These are phyloP conservation scores for Rynchops niger DNA, from an alignment of 2,113 vertebrate genomes.

Conservation along the genomic window DNA sequence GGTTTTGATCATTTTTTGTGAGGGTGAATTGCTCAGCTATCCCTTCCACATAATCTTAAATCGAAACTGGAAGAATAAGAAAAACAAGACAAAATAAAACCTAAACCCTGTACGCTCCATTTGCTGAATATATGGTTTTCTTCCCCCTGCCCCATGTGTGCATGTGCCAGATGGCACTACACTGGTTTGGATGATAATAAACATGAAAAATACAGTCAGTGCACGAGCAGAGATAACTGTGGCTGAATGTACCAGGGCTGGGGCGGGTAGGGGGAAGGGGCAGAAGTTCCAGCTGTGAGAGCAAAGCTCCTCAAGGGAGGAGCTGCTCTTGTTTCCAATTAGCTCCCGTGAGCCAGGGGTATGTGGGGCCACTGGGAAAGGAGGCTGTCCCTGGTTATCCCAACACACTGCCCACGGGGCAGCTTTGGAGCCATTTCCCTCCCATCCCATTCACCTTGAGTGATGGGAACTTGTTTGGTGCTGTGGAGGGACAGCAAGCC, in stretches of 20 bases:
- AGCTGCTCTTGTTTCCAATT: background rate
- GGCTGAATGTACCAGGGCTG: background rate
- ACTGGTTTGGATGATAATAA: constrained; percentile 16
- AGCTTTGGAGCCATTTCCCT: background rate
- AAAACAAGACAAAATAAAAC: background rate
- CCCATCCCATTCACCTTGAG: background rate
- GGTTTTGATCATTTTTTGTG: background rate
- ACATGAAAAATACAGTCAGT: constrained; percentile 42
- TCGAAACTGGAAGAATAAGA: background rate
- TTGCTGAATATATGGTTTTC: constrained; percentile 45
- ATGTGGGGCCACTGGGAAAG: accelerated
- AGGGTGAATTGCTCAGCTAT: background rate
- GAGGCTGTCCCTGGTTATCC: background rate
- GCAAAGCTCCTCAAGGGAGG: background rate
- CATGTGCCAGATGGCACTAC: constrained; percentile 24
- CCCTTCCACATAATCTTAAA: background rate
- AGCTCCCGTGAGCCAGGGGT: accelerated
- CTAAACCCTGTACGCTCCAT: background rate
- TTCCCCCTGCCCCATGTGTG: background rate
- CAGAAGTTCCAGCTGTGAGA: background rate
- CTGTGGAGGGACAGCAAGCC: background rate
- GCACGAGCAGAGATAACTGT: background rate
- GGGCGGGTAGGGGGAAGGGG: background rate
- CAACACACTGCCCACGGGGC: background rate
- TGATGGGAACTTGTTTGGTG: background rate